phyloP scores from a whole-genome alignment of 2,888 invertebrate species.

The Unio pictorum region DNA sequence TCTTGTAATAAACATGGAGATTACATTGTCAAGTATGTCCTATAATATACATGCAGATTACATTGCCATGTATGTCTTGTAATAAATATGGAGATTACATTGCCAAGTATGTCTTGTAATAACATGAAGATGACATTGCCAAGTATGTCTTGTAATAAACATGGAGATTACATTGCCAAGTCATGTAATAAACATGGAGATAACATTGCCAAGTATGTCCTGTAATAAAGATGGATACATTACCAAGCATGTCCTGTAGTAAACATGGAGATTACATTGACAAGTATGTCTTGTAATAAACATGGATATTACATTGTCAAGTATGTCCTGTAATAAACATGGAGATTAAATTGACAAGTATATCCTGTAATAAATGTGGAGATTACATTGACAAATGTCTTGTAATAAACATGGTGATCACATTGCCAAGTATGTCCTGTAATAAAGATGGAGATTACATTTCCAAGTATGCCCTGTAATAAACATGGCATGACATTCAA shows the following conservation, averaged over 20 bases:
- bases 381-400: neutral
- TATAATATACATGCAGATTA: constrained; percentile 16
- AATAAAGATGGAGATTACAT: constrained; percentile 3
- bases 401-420: too few relatives aligned
- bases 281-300: constrained; percentile 24
- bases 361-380: neutral
- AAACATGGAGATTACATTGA: constrained; percentile 20
- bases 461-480: neutral
- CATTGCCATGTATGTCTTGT: neutral
- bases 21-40: constrained; percentile 54
- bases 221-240: neutral
- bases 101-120: neutral
- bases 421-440: constrained; percentile 29
- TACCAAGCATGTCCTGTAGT: neutral
- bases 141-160: neutral
- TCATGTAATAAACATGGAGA: constrained; percentile 12
- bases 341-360: neutral
- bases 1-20: constrained; percentile 13
- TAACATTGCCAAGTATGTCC: constrained; percentile 38
- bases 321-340: constrained; percentile 41
- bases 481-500: too few relatives aligned
- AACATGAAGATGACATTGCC: too few relatives aligned
- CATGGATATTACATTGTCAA: constrained; percentile 48
- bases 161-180: constrained; percentile 36
- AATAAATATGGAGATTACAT: too few relatives aligned